A percentile compares a stretch with the other conserved stretches of the same genome.
Evolutionary conservation across 2,888 invertebrate genomes (phyloP).

Genomic region (Polydrusus pterygomalis): DNA sequence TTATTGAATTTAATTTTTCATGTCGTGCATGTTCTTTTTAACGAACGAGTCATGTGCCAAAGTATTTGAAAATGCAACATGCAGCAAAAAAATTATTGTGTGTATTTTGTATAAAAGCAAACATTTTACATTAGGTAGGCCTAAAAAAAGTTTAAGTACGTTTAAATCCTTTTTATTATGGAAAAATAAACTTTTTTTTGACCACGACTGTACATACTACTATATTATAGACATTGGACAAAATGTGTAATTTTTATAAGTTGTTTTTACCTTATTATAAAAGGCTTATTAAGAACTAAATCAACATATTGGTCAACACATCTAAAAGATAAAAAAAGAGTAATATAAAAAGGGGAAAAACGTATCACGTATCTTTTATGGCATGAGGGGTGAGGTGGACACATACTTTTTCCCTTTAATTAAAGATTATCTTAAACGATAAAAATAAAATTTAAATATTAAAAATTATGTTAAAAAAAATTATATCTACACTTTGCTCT

Average conservation of each 20-base stretch:
- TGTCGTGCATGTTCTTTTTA: too few species aligned
- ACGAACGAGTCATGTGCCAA: not conserved
- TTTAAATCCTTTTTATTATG: too few species aligned
- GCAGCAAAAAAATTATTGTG: slow-evolving; percentile 3
- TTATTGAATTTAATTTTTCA: too few species aligned
- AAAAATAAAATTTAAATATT: not conserved
- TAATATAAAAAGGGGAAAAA: not conserved
- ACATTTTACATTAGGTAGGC: not conserved
- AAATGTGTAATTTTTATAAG: slow-evolving; percentile 5
- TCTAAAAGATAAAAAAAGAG: slow-evolving; percentile 45
- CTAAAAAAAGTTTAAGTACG: too few species aligned
- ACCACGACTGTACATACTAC: too few species aligned
- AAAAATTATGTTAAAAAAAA: too few species aligned
- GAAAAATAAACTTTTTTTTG: too few species aligned
- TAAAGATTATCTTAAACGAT: not conserved
- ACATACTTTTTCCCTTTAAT: too few species aligned
- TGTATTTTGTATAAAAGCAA: slow-evolving; percentile 18
- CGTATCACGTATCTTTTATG: not conserved
- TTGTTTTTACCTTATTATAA: slow-evolving; percentile 39
- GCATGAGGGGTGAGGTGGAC: not conserved
- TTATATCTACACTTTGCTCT: too few species aligned
- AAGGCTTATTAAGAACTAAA: slow-evolving; percentile 39
- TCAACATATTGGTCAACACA: slow-evolving; percentile 50
- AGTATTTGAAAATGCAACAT: not conserved
- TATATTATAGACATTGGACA: slow-evolving; percentile 9